Conservation (phyloP, 2,888 invertebrate genomes). For the Ophioninae sp. region DNA sequence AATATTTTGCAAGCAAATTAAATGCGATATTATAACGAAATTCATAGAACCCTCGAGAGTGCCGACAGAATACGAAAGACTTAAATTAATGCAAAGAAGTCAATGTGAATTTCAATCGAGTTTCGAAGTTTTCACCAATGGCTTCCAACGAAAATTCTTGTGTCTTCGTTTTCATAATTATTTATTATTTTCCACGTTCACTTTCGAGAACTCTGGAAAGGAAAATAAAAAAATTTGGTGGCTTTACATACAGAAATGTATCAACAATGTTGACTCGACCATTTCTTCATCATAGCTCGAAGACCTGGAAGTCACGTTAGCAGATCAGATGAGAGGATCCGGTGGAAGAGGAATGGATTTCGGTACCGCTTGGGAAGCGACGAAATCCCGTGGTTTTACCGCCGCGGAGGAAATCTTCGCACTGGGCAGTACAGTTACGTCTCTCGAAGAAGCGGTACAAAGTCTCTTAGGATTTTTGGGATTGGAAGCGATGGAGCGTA, state of each 20-base stretch:
- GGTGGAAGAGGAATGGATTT: slow-evolving; percentile 82
- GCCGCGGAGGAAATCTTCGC: slow-evolving; percentile 97
- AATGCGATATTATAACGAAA: no score
- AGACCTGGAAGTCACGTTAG: slow-evolving; percentile 92
- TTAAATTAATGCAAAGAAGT: no score
- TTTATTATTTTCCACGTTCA: neutral
- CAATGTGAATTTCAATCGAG: no score
- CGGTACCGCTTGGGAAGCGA: slow-evolving; percentile 87
- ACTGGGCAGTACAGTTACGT: slow-evolving; percentile 88
- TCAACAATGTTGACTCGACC: neutral
- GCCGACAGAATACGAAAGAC: no score
- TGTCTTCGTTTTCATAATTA: neutral
- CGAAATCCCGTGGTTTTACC: slow-evolving; percentile 81
- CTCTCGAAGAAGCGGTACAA: slow-evolving; percentile 91
- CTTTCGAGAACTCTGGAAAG: neutral
- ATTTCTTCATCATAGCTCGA: slow-evolving; percentile 85
- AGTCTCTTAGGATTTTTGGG: slow-evolving; percentile 92
- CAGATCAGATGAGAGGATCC: slow-evolving; percentile 91
- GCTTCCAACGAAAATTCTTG: no score
- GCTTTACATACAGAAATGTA: neutral
- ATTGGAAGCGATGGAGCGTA: slow-evolving; percentile 91
- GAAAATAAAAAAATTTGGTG: neutral
- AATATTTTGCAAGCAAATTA: no score
- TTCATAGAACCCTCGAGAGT: no score
- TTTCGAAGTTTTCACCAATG: no score